phyloP scores from a whole-genome alignment of 2,797 vertebrate genomes.

The Notamacropus eugenii region DNA sequence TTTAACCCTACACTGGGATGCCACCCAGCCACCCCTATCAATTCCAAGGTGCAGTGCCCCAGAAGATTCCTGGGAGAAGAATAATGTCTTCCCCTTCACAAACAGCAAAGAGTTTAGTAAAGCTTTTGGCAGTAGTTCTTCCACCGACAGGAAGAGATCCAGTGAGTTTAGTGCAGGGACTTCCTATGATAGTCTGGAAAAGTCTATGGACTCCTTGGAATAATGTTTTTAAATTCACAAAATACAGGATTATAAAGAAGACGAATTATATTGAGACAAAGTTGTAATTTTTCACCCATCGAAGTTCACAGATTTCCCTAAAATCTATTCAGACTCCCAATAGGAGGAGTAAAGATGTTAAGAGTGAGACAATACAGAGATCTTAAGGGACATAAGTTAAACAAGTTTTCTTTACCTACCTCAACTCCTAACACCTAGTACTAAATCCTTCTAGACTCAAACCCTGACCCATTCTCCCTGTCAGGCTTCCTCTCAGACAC shows the following conservation, averaged over 20 bases:
- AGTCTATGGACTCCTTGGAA: neutral
- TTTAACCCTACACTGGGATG: neutral
- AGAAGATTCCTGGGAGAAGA: neutral
- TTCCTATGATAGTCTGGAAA: neutral
- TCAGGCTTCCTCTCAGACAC: neutral
- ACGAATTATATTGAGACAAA: neutral
- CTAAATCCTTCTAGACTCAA: neutral
- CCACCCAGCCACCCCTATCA: neutral
- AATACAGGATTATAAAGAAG: neutral
- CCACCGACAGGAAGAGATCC: neutral
- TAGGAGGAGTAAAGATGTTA: neutral
- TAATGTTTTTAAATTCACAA: neutral
- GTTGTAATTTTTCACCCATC: neutral
- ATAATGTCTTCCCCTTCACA: neutral
- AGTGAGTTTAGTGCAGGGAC: neutral
- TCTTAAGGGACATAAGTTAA: neutral
- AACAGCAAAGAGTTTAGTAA: neutral
- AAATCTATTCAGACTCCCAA: neutral
- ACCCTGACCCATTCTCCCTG: no score
- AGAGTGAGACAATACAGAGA: neutral
- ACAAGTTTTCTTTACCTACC: neutral
- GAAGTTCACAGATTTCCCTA: neutral
- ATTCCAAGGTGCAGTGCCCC: neutral
- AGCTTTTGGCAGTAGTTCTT: neutral
- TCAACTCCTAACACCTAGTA: neutral